Base-by-base conservation (phyloP, 64 coral and sea anemone genomes). In the Montipora capricornis region DNA sequence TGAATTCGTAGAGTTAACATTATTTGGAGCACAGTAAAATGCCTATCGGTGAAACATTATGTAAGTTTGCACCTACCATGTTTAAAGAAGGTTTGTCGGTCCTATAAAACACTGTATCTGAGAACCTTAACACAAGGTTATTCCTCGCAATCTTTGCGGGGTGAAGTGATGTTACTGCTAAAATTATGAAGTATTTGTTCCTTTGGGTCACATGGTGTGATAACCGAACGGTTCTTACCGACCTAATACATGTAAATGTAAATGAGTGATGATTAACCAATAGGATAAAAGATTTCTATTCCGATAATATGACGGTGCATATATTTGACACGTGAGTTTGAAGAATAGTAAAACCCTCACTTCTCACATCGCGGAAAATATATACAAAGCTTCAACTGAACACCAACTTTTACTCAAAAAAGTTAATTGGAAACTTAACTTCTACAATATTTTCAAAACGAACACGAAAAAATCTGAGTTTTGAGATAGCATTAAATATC, bases 21-120 rank as follows among this genome's bases (percentile, higher is more conserved):
- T 8, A 8, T 57, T 57, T 0, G 11, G 5, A 7, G 53, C 0
- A 57, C 6, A 57, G 53, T 57, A 5, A 57, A 7, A 7, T 7
- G 53, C 53, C 10, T 57, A 10, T 57, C 53, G 5, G 10, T 16
- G 7, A 15, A 4, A 68, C 4, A 68, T 57, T 11, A 5, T 6
- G 0, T 57, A 68, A 68, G 12, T 17, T 19, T 20, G 0, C 8
- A 86, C 82, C 71, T 19, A 86, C 82, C 82, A 86, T 86, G 19
- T 71, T 86, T 69, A 8, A 67, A 20, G 46, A 17, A 51, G 46
- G 5, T 10, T 86, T 64, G 8, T 78, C 76, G 76, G 47, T 78
- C 82, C 82, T 86, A 73, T 47, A 71, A 26, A 86, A 12, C 64
- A 51, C 64, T 86, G 82, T 68, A 69, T 15, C 62, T 85, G 82